These are phyloP conservation scores for Hyles euphorbiae DNA, from an alignment of 1,140 invertebrate species.

Conservation along the genomic window DNA sequence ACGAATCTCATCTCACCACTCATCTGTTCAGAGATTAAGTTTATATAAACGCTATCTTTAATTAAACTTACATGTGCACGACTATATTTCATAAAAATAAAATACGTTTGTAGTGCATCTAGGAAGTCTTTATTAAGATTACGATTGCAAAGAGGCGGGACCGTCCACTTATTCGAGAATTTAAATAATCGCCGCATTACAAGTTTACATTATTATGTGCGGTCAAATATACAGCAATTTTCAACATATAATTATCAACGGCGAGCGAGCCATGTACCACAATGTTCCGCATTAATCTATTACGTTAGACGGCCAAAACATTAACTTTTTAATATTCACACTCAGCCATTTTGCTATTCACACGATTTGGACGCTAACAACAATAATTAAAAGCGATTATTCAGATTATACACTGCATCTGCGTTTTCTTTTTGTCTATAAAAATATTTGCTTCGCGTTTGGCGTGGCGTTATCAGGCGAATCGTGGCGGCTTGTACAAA, in stretches of 20 bases:
- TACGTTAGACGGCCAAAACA: constrained; percentile 24
- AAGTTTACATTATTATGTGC: constrained; percentile 42
- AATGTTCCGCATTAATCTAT: constrained; percentile 28
- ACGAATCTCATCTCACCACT: constrained; percentile 39
- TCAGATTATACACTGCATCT: too few species aligned
- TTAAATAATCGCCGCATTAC: constrained; percentile 65
- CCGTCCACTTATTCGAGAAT: constrained; percentile 56
- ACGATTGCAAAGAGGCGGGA: constrained; percentile 65
- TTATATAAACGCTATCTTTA: constrained; percentile 68
- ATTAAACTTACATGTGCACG: constrained; percentile 51
- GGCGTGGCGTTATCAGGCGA: too few species aligned
- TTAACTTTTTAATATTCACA: constrained; percentile 16
- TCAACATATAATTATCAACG: constrained; percentile 29
- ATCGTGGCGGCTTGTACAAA: too few species aligned
- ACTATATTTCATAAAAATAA: constrained; percentile 61
- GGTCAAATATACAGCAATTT: constrained; percentile 31
- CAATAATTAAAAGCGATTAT: constrained; percentile 2
- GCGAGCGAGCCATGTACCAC: constrained; percentile 15
- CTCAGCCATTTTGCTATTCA: constrained; percentile 11
- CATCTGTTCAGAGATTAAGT: constrained; percentile 49
- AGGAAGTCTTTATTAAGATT: constrained; percentile 74
- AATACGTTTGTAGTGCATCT: constrained; percentile 54
- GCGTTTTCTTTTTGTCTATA: constrained; percentile 4
- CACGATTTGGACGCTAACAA: constrained; percentile 9
- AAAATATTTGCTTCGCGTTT: too few species aligned